Conservation (phyloP, 2,113 vertebrate genomes). For the Tragelaphus buxtoni region DNA sequence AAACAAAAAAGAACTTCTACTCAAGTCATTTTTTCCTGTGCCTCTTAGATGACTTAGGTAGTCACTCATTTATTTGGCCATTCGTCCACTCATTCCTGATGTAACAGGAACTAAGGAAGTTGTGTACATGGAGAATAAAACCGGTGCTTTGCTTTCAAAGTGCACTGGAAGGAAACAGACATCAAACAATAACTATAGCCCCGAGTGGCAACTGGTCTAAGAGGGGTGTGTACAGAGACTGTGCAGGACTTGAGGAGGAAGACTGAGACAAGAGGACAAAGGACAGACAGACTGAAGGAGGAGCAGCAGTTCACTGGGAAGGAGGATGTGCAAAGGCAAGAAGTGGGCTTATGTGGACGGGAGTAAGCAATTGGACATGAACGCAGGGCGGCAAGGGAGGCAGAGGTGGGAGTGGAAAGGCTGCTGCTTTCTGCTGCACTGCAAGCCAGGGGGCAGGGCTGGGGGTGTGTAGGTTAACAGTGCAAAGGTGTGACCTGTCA, state of each 20-base stretch:
- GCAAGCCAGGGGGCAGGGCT: not conserved
- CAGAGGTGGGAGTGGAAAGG: not conserved
- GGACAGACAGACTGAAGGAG: not conserved
- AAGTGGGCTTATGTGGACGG: not conserved
- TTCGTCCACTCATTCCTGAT: not conserved
- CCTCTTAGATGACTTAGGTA: not conserved
- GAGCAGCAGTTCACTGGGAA: not conserved
- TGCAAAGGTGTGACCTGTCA: not conserved
- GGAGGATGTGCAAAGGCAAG: not conserved
- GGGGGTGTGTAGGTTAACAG: not conserved
- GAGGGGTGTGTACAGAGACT: fast-evolving
- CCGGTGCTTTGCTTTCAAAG: not conserved
- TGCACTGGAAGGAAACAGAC: not conserved
- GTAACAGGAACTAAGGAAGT: not conserved
- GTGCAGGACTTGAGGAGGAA: not conserved
- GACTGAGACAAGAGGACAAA: not conserved
- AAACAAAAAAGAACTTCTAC: not conserved
- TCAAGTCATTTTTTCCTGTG: not conserved
- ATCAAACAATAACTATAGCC: not conserved
- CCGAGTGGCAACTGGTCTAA: not conserved
- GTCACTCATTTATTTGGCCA: not conserved
- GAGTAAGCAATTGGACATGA: fast-evolving
- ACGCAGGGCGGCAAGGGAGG: too few relatives aligned
- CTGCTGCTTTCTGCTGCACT: not conserved
- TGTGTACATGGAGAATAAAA: not conserved